Conservation (phyloP, 2,113 vertebrate species). For the Saguinus imperator region DNA sequence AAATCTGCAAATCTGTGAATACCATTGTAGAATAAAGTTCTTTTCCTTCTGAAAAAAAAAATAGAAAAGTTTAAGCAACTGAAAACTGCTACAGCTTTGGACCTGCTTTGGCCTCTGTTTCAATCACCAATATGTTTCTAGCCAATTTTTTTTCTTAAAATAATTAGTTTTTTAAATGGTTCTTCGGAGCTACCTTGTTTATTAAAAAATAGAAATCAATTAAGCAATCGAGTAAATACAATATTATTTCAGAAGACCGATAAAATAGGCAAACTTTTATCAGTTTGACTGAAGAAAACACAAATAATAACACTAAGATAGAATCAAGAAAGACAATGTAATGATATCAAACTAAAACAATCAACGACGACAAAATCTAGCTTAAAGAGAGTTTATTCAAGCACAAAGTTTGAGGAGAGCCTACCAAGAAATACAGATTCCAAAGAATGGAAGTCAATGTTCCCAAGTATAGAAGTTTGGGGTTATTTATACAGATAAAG, state of each 20-base stretch:
- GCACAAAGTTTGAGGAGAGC: not conserved
- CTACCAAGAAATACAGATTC: not conserved
- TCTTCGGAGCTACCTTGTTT: not conserved
- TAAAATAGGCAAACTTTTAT: not conserved
- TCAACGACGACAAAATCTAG: not conserved
- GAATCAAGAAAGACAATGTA: not conserved
- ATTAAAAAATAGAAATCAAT: not conserved
- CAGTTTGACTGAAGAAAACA: conserved; percentile 18
- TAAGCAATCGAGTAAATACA: not conserved
- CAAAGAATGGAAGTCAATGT: not conserved
- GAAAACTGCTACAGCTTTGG: not conserved
- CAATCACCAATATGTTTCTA: not conserved
- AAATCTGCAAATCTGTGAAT: conserved; percentile 16
- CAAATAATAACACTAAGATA: not conserved
- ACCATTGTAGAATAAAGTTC: not conserved
- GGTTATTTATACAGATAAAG: not conserved
- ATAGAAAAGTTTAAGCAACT: not conserved
- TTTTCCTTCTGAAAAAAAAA: not conserved
- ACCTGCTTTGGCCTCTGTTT: not conserved
- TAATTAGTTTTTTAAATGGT: not conserved
- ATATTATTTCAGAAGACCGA: conserved; percentile 26
- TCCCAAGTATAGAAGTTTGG: not conserved
- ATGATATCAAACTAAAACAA: not conserved
- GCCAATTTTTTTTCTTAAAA: not conserved
- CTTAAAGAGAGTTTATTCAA: not conserved